These are phyloP conservation scores for Slavum lentiscoides DNA, from an alignment of 2,888 invertebrate species.

Conservation along the genomic window DNA sequence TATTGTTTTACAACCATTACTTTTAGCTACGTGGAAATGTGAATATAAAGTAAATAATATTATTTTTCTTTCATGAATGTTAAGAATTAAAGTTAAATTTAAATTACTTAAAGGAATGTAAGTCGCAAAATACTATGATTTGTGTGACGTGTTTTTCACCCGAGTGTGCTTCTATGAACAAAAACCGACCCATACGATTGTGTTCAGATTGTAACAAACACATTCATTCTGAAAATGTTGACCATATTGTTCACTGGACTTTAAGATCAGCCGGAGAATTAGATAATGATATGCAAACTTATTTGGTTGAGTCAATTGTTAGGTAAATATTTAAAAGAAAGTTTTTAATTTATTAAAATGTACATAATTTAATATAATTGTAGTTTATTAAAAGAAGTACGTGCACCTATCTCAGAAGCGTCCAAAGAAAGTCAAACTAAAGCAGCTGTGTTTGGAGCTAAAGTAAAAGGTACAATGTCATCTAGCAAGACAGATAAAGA, in stretches of 20 bases:
- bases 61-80: not conserved
- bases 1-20: conserved; percentile 89
- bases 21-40: conserved; percentile 91
- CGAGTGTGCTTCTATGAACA: conserved; percentile 95
- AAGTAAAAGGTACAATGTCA: conserved; percentile 48
- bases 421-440: conserved; percentile 62
- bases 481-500: conserved; percentile 48
- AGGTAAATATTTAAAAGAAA: conserved; percentile 64
- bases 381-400: conserved; percentile 89
- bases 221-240: conserved; percentile 78
- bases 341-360: not conserved
- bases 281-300: conserved; percentile 84
- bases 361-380: conserved; percentile 24
- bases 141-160: conserved; percentile 85
- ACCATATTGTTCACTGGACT: conserved; percentile 88
- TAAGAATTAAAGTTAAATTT: conserved; percentile 10
- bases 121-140: conserved; percentile 82
- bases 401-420: conserved; percentile 64
- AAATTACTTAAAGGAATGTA: conserved; percentile 74
- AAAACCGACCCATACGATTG: conserved; percentile 93
- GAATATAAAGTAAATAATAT: conserved; percentile 78
- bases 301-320: conserved; percentile 91
- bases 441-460: conserved; percentile 57
- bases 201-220: conserved; percentile 88
- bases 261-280: conserved; percentile 86